Evolutionary conservation across 2,797 vertebrate species (phyloP), one percentile per base, ranked within the genome.

Genomic region (Todus mexicanus): DNA sequence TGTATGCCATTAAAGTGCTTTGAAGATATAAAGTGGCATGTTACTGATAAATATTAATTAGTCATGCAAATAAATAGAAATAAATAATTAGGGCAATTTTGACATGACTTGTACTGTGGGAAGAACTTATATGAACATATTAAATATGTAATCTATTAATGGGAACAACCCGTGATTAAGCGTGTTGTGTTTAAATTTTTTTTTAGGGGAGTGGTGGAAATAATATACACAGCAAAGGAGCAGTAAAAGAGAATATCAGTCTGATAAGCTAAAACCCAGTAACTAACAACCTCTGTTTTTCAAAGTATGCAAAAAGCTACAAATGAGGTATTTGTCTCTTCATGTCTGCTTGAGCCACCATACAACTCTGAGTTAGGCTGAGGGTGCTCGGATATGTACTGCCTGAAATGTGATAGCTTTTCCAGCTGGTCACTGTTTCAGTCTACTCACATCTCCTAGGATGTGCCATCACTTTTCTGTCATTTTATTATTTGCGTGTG

Each of bases 31-130:
- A 94, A 92, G 29, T 93, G 37, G 21, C 12, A 17, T 11, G 33
- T 87, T 92, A 61, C 82, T 87, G 89, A 89, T 85, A 87, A 94
- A 65, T 71, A 77, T 78, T 56, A 43, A 80, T 95, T 94, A 95
- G 79, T 80, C 73, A 92, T 85, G 76, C 87, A 95, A 94, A 93
- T 93, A 93, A 90, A 85, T 45, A 7, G 43, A 85, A 86, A 72
- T 88, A 54, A 73, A 92, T 91, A 93, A 94, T 95, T 72, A 89
- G 70, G 57, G 43, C 59, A 88, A 81, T 78, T 92, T 87, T 81
- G 78, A 53, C 48, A 72, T 89, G 76, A 86, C 73, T 89, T 0
- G 0, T 75, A 57, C 72, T 73, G 54, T 80, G 76, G 51, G 94
- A 70, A 80, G 22, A 73, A 45, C 13, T 56, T 61, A 35, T 86